A percentile compares a stretch with the other conserved stretches of the same genome.
Evolutionary conservation across 2,113 vertebrate genomes (phyloP).

Genomic region (Phyllostomus discolor): DNA sequence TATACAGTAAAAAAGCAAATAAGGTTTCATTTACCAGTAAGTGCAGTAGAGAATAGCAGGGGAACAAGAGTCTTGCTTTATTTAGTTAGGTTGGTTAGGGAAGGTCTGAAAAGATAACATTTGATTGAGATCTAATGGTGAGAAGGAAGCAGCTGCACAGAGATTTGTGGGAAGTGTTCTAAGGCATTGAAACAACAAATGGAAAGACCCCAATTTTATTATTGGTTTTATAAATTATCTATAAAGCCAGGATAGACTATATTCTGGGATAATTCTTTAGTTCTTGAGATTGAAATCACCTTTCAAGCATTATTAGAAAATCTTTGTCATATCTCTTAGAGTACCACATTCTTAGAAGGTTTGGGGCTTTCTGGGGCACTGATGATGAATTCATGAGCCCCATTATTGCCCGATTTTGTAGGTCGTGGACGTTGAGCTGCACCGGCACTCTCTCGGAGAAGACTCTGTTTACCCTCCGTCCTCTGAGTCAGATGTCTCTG

Average conservation of each 20-base stretch:
- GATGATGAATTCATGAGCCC: background rate
- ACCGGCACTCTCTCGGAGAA: conserved; percentile 91
- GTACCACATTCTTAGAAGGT: background rate
- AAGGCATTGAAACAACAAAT: background rate
- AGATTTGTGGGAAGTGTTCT: background rate
- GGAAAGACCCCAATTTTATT: background rate
- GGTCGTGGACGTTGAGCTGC: conserved; percentile 98
- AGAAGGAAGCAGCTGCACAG: background rate
- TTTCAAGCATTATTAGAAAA: background rate
- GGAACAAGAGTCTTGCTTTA: background rate
- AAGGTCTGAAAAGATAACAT: background rate
- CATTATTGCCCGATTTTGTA: conserved; percentile 68
- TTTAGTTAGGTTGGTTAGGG: background rate
- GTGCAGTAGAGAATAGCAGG: background rate
- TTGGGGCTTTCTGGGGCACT: background rate
- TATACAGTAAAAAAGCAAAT: background rate
- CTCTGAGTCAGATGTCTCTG: conserved; percentile 80
- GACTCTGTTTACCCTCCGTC: conserved; percentile 85
- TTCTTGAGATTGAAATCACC: background rate
- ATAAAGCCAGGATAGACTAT: background rate
- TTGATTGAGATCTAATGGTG: background rate
- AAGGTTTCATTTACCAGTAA: background rate
- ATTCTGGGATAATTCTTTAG: background rate
- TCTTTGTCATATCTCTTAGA: background rate
- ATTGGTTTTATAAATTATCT: background rate